Percentiles rank a stretch among this genome's conserved stretches.
Conservation (phyloP, 2,113 vertebrate genomes). For the Aspiorhynchus laticeps region DNA sequence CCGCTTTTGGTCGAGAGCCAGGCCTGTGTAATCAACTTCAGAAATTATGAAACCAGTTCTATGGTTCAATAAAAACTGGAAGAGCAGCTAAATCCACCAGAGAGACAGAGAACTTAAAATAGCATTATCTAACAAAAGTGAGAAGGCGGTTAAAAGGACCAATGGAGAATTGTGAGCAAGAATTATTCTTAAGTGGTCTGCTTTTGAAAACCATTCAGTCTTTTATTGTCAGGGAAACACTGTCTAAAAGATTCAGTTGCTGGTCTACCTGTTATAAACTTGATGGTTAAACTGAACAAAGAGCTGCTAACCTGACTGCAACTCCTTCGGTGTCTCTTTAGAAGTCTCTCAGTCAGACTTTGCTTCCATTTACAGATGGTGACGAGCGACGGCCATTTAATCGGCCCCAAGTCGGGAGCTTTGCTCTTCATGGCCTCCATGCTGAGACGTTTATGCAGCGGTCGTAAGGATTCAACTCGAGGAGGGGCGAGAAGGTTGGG, state of each 20-base stretch:
- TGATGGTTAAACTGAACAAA: neutral
- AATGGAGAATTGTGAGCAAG: neutral
- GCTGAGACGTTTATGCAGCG: conserved; percentile 69
- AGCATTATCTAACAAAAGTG: neutral
- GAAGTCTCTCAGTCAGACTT: conserved; percentile 68
- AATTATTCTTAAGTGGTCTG: conserved; percentile 28
- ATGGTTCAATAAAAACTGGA: conserved; percentile 49
- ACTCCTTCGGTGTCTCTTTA: conserved; percentile 65
- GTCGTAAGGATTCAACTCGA: conserved; percentile 25
- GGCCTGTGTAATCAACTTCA: conserved; percentile 33
- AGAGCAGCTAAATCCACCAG: conserved; percentile 18
- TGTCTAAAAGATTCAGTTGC: neutral
- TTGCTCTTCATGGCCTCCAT: conserved; percentile 65
- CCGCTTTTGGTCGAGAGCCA: conserved; percentile 42
- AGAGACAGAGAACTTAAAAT: conserved; percentile 14
- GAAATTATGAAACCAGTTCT: conserved; percentile 54
- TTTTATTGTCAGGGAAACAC: neutral
- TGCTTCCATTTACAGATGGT: conserved; percentile 75
- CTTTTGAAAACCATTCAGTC: neutral
- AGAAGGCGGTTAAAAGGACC: neutral
- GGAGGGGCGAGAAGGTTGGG: conserved; percentile 63
- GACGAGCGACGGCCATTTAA: conserved; percentile 72
- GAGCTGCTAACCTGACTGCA: conserved; percentile 71
- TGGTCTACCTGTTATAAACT: neutral
- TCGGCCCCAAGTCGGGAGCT: conserved; percentile 62